Evolutionary conservation across 2,888 invertebrate genomes (phyloP), one percentile per base, ranked within the genome.

Genomic region (Petrolisthes cinctipes): DNA sequence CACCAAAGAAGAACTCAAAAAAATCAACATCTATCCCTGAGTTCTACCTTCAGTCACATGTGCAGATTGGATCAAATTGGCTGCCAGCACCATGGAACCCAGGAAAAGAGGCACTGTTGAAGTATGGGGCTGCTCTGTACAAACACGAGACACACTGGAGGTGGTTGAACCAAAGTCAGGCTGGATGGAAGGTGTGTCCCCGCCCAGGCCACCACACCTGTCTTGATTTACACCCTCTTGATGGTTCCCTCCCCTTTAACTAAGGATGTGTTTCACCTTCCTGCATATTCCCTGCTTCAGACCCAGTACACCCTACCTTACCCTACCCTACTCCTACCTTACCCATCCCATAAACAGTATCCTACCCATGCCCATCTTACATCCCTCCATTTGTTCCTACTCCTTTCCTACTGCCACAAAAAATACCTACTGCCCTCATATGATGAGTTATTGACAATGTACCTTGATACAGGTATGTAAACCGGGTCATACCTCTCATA

Each of bases 61-160:
- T 90, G 4, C 86, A 78, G 23, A 82, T 90, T 51, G 90, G 86
- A 0, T 37, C 83, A 2, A 82, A 85, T 37, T 86, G 85, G 85
- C 54, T 86, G 54, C 84, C 90, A 11, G 90, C 84, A 1, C 83
- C 83, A 5, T 89, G 88, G 85, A 90, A 89, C n/a, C 90, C 90
- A 23, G 90, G 86, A n/a, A 81, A 80, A 51, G 61, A 56, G 11
- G 86, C 82, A 56, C 73, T 85, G 54, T 23, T 71, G 61, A 80
- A 82, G 5, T 90, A 86, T n/a, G 88, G 90, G 20, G 85, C 76
- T 9, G 78, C 71, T 51, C 68, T 89, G 82, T 90, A 78, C 68
- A 81, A 79, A 20, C 88, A 90, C 57, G 84, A 86, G 81, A 82
- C 86, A 4, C 90, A 90, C 83, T 90, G 90, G 90, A 82, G 90